Evolutionary conservation across 1,140 invertebrate species (phyloP), one percentile per base, ranked within the genome.

Genomic region (Drosophila simulans): DNA sequence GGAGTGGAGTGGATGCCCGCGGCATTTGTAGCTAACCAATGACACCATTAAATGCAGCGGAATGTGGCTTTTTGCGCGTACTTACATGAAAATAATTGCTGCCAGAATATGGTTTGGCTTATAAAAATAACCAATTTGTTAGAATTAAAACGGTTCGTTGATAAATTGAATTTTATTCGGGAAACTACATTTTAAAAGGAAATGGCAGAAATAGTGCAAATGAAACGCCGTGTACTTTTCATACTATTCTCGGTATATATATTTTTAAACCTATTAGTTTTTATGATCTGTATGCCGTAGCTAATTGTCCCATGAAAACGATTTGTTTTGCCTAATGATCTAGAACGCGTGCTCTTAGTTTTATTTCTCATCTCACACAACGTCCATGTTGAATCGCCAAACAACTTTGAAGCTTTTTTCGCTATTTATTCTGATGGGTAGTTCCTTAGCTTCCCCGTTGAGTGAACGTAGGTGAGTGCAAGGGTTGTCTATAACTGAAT

Each of bases 231-330:
- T 39, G 37, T 39, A 17, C 17, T 17, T 17, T 17, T 17, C 17
- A 17, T 11, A 39, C 4, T 4, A 0, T 39, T 39, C 3, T 13
- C 3, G 5, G 5, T 34, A 34, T 39, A 1, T 37, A 4, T 4
- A 13, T 37, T 12, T 13, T 13, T 13, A 37, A 37, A 31, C 7
- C 27, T 8, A 31, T 31, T 31, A 31, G 0, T 3, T 31, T 31
- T 31, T 31, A 31, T 31, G 5, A 3, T 15, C 0, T n/a, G 13
- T 4, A 34, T 35, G 31, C 25, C 55, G 20, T 74, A 31, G 53
- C 80, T 82, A 83, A 83, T 82, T 74, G 45, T 48, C 8, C 11
- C 46, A 22, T 11, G 4, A 22, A 82, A 46, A 48, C 73, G 57
- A 77, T 43, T 75, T 20, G 39, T 57, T 42, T 65, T 46, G 63